Conservation (phyloP, 1,140 invertebrate genomes). For the Marisa cornuarietis region DNA sequence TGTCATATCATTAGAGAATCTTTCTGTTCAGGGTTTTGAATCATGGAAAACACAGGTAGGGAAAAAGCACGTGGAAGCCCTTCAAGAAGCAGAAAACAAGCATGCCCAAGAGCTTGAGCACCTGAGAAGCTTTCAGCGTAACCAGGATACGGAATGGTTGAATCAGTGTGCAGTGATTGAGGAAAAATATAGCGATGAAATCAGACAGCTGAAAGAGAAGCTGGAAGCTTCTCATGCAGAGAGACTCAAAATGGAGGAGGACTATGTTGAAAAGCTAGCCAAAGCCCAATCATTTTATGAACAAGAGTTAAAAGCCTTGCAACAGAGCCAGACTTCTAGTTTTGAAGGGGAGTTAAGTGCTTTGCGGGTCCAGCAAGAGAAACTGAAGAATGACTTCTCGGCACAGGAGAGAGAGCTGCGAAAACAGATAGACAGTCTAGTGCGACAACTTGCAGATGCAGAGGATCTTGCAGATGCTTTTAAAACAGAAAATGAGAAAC, state of each 20-base stretch:
- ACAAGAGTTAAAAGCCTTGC: slow-evolving; percentile 61
- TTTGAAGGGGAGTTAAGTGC: slow-evolving; percentile 39
- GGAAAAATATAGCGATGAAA: slow-evolving; percentile 49
- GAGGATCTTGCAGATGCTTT: slow-evolving; percentile 56
- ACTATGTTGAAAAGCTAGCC: slow-evolving; percentile 59
- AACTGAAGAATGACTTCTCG: slow-evolving; percentile 55
- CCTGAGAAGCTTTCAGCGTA: slow-evolving; percentile 41
- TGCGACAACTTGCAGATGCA: slow-evolving; percentile 52
- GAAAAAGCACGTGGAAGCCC: slow-evolving; percentile 46
- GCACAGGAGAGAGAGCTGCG: slow-evolving; percentile 53
- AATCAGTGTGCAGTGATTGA: slow-evolving; percentile 53
- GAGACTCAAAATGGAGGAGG: slow-evolving; percentile 53
- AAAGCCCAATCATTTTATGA: slow-evolving; percentile 64
- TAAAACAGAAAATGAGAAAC: slow-evolving; percentile 43
- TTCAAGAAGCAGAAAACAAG: slow-evolving; percentile 51
- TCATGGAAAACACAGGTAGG: slow-evolving; percentile 48
- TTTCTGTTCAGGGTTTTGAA: slow-evolving; percentile 40
- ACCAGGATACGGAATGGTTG: slow-evolving; percentile 48
- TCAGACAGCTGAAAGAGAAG: slow-evolving; percentile 47
- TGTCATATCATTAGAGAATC: background rate
- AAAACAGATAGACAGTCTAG: slow-evolving; percentile 55
- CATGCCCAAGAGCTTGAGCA: slow-evolving; percentile 58
- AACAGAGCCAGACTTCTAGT: slow-evolving; percentile 41
- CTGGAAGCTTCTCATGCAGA: slow-evolving; percentile 44
- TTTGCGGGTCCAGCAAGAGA: slow-evolving; percentile 53